phyloP scores from a whole-genome alignment of 2,888 invertebrate species.

The Orgyia antiqua region DNA sequence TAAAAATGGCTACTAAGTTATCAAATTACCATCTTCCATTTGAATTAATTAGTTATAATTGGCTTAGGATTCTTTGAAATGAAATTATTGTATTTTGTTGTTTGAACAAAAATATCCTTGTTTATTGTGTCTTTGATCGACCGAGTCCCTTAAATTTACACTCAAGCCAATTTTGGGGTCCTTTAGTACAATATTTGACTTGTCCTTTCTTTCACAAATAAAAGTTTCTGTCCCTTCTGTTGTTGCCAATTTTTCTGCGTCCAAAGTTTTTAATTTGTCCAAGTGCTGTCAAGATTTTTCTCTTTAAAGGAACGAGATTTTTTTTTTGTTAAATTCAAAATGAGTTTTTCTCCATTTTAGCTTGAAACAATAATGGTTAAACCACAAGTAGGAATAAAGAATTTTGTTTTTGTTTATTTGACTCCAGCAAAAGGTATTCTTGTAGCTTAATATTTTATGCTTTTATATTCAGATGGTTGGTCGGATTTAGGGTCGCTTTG shows the following conservation, averaged over 20 bases:
- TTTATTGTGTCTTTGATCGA: conserved; percentile 4
- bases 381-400: conserved; percentile 13
- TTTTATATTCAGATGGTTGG: too few species aligned
- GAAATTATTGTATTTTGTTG: not conserved
- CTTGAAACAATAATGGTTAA: conserved; percentile 25
- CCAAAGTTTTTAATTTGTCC: conserved; percentile 30
- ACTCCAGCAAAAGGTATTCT: not conserved
- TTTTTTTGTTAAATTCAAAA: conserved; percentile 21
- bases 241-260: conserved; percentile 20
- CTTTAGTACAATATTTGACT: conserved; percentile 25
- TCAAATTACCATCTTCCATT: too few species aligned
- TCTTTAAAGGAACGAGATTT: conserved; percentile 27
- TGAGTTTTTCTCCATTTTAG: conserved; percentile 24
- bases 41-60: not conserved
- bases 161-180: conserved; percentile 24
- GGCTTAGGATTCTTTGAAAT: not conserved
- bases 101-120: not conserved
- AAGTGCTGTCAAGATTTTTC: conserved; percentile 30
- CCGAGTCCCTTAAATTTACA: conserved; percentile 15
- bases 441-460: not conserved
- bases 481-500: too few species aligned
- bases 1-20: too few species aligned
- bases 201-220: conserved; percentile 20
- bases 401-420: not conserved
- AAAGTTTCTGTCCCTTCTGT: conserved; percentile 17